phyloP scores from a whole-genome alignment of 2,888 invertebrate genomes.

The Machimus atricapillus region DNA sequence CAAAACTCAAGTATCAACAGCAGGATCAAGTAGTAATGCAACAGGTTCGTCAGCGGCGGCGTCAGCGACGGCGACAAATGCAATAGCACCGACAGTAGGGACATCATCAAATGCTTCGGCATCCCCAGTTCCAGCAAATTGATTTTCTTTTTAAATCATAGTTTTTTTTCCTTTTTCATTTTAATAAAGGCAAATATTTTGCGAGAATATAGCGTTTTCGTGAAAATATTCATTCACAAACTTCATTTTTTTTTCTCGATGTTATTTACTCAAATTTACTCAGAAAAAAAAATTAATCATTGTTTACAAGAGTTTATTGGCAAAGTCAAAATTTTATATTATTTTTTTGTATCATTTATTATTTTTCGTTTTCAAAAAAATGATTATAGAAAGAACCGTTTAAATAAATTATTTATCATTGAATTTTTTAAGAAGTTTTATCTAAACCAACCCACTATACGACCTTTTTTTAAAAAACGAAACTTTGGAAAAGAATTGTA shows the following conservation, averaged over 20 bases:
- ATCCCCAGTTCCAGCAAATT: slow-evolving; percentile 61
- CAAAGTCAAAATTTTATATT: slow-evolving; percentile 26
- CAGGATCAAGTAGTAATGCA: slow-evolving; percentile 52
- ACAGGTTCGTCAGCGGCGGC: slow-evolving; percentile 56
- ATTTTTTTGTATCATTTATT: slow-evolving; percentile 13
- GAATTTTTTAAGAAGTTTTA: neutral
- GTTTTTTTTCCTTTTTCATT: slow-evolving; percentile 28
- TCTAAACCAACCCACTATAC: neutral
- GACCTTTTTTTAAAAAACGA: neutral
- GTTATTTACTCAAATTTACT: neutral
- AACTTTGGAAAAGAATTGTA: neutral
- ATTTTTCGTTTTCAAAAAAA: slow-evolving; percentile 6
- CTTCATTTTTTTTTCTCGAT: neutral
- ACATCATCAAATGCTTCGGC: slow-evolving; percentile 57
- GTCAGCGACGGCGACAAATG: slow-evolving; percentile 49
- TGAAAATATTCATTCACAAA: slow-evolving; percentile 4
- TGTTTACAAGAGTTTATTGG: slow-evolving; percentile 26
- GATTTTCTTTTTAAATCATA: slow-evolving; percentile 50
- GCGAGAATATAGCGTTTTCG: slow-evolving; percentile 27
- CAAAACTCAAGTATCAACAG: slow-evolving; percentile 54
- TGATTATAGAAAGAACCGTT: slow-evolving; percentile 17
- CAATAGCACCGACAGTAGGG: slow-evolving; percentile 48
- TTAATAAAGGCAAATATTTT: slow-evolving; percentile 39
- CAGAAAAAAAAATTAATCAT: neutral
- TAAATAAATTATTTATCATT: slow-evolving; percentile 35